Conservation (phyloP, 1,140 invertebrate species). For the Campoletis sonorensis region DNA sequence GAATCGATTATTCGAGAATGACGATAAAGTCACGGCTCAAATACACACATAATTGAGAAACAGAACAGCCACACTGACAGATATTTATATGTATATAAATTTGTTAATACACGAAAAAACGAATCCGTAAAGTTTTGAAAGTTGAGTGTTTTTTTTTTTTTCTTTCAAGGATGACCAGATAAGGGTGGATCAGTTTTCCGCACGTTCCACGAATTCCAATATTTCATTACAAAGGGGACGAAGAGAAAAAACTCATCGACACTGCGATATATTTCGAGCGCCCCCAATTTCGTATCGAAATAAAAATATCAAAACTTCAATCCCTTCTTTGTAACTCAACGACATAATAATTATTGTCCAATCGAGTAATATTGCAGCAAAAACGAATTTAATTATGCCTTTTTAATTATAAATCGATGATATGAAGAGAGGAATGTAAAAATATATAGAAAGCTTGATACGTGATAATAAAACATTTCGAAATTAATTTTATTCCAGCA, state of each 20-base stretch:
- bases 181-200: slow-evolving; percentile 29
- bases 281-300: neutral
- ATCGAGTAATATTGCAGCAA: too few species aligned
- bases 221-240: neutral
- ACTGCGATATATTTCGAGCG: neutral
- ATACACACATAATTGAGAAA: neutral
- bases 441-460: too few species aligned
- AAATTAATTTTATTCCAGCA: too few species aligned
- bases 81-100: neutral
- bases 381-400: too few species aligned
- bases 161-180: slow-evolving; percentile 26
- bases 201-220: slow-evolving; percentile 39
- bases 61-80: neutral
- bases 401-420: too few species aligned
- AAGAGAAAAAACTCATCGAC: slow-evolving; percentile 14
- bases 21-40: slow-evolving; percentile 7
- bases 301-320: neutral
- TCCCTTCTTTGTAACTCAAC: neutral
- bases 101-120: too few species aligned
- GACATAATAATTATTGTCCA: too few species aligned
- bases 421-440: too few species aligned
- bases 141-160: neutral
- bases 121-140: slow-evolving; percentile 16
- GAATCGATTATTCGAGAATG: slow-evolving; percentile 8
- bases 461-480: too few species aligned